phyloP scores from a whole-genome alignment of 1,140 invertebrate species.

The Euura lappo region DNA sequence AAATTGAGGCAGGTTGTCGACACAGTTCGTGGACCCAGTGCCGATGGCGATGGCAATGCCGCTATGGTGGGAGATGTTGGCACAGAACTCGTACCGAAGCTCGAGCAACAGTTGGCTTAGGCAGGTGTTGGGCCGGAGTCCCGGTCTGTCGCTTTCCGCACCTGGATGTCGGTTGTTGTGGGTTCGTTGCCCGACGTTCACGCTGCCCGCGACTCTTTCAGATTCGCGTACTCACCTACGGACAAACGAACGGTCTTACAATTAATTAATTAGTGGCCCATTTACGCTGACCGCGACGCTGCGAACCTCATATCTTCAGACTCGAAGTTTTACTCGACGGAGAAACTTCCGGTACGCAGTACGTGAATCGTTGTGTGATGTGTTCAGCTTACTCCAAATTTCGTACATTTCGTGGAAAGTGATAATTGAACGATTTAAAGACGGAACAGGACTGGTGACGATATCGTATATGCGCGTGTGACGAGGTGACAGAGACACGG shows the following conservation, averaged over 20 bases:
- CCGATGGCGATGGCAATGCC: constrained; percentile 1
- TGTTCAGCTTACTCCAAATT: background rate
- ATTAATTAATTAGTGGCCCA: constrained; percentile 23
- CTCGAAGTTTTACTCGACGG: background rate
- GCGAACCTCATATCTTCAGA: background rate
- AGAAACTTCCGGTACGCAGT: background rate
- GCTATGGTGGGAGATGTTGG: background rate
- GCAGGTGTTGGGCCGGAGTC: constrained; percentile 37
- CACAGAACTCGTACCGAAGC: background rate
- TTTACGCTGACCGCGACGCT: constrained; percentile 10
- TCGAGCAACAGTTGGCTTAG: background rate
- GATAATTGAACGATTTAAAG: background rate
- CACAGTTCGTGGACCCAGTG: constrained; percentile 6
- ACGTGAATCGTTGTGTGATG: background rate
- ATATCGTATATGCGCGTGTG: background rate
- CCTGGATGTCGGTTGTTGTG: constrained; percentile 40
- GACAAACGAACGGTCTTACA: constrained; percentile 17
- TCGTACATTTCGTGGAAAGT: background rate
- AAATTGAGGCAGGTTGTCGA: constrained; percentile 6
- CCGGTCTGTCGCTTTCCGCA: constrained; percentile 52
- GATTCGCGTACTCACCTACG: constrained; percentile 3
- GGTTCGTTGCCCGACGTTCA: constrained; percentile 49
- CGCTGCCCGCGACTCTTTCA: background rate
- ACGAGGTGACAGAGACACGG: background rate
- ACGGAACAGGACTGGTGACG: background rate